A percentile compares a stretch with the other conserved stretches of the same genome.
Evolutionary conservation across 1,140 invertebrate species (phyloP).

Genomic region (Drosophila sucinea): DNA sequence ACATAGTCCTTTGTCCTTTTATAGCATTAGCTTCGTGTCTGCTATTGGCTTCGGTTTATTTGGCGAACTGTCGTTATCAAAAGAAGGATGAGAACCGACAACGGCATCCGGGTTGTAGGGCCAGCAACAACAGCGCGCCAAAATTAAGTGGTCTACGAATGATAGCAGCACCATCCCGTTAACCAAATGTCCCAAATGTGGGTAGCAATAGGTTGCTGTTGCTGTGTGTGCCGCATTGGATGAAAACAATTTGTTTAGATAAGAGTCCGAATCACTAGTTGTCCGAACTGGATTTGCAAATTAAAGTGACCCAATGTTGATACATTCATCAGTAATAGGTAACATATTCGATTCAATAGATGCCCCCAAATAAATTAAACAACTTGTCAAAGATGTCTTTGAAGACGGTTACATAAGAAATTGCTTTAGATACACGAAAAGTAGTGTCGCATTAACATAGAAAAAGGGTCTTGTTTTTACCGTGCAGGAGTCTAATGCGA

Average conservation of each 20-base stretch:
- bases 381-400: constrained; percentile 3
- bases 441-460: too few species aligned
- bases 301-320: constrained; percentile 46
- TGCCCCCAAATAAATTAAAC: neutral
- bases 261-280: constrained; percentile 36
- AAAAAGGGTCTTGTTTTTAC: neutral
- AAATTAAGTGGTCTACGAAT: constrained; percentile 68
- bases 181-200: constrained; percentile 21
- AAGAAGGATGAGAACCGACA: constrained; percentile 1
- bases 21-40: constrained; percentile 49
- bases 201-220: constrained; percentile 1
- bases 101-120: constrained; percentile 17
- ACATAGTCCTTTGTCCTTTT: constrained; percentile 42
- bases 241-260: constrained; percentile 32
- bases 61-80: neutral
- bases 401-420: neutral
- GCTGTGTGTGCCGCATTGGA: too few species aligned
- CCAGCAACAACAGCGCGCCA: constrained; percentile 38
- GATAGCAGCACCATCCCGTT: constrained; percentile 32
- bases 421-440: neutral
- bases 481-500: neutral
- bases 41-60: constrained; percentile 34
- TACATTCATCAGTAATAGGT: neutral
- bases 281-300: constrained; percentile 34
- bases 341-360: neutral